Evolutionary conservation across 2,113 vertebrate species (phyloP).

Genomic region (Origma solitaria): DNA sequence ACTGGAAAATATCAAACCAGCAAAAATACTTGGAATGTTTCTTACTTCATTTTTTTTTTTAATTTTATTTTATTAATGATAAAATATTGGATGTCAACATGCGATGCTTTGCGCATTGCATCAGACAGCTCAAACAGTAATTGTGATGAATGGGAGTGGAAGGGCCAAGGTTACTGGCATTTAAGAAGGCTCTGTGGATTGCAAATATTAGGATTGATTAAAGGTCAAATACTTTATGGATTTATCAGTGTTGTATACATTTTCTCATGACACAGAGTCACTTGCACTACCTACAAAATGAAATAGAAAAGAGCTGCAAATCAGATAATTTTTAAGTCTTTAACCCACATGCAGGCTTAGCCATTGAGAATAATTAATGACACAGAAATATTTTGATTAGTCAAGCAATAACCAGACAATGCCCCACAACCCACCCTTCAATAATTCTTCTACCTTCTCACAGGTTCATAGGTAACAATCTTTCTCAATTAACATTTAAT

Average conservation of each 20-base stretch:
- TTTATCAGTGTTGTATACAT: conserved; percentile 72
- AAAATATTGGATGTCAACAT: conserved; percentile 76
- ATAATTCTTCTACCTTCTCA: neutral
- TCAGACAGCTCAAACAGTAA: conserved; percentile 73
- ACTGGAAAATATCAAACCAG: conserved; percentile 73
- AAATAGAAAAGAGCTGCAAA: conserved; percentile 33
- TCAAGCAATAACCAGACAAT: conserved; percentile 4
- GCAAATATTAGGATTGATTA: conserved; percentile 80
- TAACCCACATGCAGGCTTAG: neutral
- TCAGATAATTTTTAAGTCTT: conserved; percentile 47
- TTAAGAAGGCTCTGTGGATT: conserved; percentile 69
- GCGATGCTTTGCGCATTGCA: conserved; percentile 65
- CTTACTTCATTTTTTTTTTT: neutral
- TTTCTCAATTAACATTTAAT: neutral
- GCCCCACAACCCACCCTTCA: neutral
- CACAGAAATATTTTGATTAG: conserved; percentile 44
- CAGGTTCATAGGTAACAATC: neutral
- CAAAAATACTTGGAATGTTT: conserved; percentile 72
- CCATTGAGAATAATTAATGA: conserved; percentile 22
- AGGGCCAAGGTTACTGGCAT: conserved; percentile 68
- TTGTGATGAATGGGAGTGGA: conserved; percentile 75
- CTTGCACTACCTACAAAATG: conserved; percentile 39
- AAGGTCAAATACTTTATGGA: conserved; percentile 79
- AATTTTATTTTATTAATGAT: conserved; percentile 72
- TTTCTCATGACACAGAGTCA: conserved; percentile 60